Conservation (phyloP, 2,888 invertebrate genomes). For the Pyrochroa serraticornis region DNA sequence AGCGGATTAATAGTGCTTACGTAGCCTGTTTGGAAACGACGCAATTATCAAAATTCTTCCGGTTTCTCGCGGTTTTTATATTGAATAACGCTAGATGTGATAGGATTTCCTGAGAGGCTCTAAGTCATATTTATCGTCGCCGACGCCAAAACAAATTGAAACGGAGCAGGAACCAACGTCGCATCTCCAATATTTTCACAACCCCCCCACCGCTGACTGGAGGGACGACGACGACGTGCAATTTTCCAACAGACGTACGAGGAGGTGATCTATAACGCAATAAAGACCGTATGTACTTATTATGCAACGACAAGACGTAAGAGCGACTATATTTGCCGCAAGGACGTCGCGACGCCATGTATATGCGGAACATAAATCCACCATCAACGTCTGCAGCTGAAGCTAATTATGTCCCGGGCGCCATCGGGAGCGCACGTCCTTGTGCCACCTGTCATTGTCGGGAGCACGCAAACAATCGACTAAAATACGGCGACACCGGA, state of each 20-base stretch:
- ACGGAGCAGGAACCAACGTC: not conserved
- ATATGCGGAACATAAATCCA: conserved; percentile 27
- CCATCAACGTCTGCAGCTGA: conserved; percentile 28
- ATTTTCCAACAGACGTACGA: not conserved
- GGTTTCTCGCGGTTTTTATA: conserved; percentile 37
- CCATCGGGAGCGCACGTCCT: not conserved
- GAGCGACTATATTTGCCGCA: conserved; percentile 14
- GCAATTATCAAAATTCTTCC: conserved; percentile 48
- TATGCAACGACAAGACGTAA: conserved; percentile 26
- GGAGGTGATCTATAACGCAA: conserved; percentile 18
- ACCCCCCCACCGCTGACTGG: no score
- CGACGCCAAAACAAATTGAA: conserved; percentile 11
- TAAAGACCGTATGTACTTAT: conserved; percentile 18
- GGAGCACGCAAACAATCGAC: conserved; percentile 4
- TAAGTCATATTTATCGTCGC: conserved; percentile 41
- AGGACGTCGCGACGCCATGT: conserved; percentile 9
- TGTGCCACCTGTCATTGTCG: conserved; percentile 1
- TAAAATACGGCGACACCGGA: conserved; percentile 1
- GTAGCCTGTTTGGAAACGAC: conserved; percentile 44
- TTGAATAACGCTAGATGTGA: conserved; percentile 40
- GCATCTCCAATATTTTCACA: no score
- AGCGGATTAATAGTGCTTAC: conserved; percentile 50
- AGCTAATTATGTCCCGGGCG: conserved; percentile 22
- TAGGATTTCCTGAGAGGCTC: conserved; percentile 36
- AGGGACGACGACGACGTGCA: no score